Base-by-base conservation (phyloP, 2,113 vertebrate genomes). In the Cyphomyrus plagiostoma region DNA sequence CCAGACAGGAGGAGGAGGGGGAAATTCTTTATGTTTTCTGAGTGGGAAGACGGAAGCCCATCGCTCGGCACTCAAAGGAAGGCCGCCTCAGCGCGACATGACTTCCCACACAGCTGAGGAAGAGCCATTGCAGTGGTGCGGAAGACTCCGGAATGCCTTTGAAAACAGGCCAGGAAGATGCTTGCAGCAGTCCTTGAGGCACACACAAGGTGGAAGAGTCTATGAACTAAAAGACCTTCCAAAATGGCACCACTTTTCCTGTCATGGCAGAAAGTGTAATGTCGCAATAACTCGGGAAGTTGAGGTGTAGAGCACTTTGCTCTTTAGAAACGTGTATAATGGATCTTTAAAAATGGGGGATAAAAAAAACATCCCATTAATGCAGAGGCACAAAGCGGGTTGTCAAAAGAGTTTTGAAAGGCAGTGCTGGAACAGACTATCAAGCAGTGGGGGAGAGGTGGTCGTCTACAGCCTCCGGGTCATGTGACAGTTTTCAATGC, bases 291-390 rank as follows among this genome's bases (percentile, higher is more conserved):
- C 15, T 53, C 7, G 50, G 26, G 85, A 87, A 53, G 50, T 35
- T 21, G 23, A 49, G 85, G 85, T 53, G 50, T 50, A 56, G 26
- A 87, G 49, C 50, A 53, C 85, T 87, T 87, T 53, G 85, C 49
- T 87, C 50, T 56, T 52, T 87, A 87, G 49, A 87, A 87, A 53
- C 48, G 35, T 53, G n/a, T 26, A 53, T 53, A 87, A 87, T 87
- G 85, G 85, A 19, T 87, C 85, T 87, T 56, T 56, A 35, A 53
- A 87, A 87, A 15, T 50, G 49, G 26, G 15, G 45, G 23, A 4
- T 7, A 17, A 48, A 48, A 49, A 19, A 87, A 50, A 13, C 84
- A 23, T 80, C 74, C 74, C 74, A 80, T 84, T 23, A 46, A 84
- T 46, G 39, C 42, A 46, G 49, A 15, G 30, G n/a, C 50, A 53